A percentile compares a stretch with the other conserved stretches of the same genome.
Conservation (phyloP, 2,797 vertebrate genomes). For the Sebastes hubbsi region DNA sequence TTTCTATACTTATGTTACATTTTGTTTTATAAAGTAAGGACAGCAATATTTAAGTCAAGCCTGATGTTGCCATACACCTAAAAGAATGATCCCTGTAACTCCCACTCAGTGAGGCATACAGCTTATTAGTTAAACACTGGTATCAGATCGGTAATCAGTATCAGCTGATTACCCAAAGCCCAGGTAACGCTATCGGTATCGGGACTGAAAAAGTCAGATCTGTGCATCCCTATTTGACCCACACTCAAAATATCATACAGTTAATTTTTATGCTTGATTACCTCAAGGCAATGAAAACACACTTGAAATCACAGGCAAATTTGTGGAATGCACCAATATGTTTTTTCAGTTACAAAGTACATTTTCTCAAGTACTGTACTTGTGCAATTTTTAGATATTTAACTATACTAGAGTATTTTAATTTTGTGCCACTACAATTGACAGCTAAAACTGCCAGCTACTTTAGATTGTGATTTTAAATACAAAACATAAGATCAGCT, state of each 20-base stretch:
- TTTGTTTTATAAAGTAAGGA: no score
- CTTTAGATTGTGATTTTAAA: not conserved
- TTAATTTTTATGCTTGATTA: not conserved
- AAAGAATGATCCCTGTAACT: no score
- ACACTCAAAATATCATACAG: not conserved
- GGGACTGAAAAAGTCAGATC: no score
- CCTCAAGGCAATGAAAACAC: not conserved
- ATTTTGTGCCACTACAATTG: not conserved
- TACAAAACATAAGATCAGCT: not conserved
- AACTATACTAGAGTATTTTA: not conserved
- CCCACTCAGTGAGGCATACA: no score
- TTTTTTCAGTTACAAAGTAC: not conserved
- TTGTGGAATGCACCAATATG: not conserved
- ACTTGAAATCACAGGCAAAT: not conserved
- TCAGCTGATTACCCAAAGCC: no score
- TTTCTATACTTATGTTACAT: no score
- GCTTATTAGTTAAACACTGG: no score
- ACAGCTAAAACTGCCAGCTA: not conserved
- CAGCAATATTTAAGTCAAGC: no score
- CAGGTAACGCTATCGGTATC: no score
- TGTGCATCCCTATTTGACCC: not conserved
- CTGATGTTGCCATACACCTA: no score
- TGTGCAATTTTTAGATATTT: not conserved
- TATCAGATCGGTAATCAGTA: no score
- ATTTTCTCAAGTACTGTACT: not conserved